These are phyloP conservation scores for Papilio demoleus DNA, from an alignment of 2,888 invertebrate species.

Conservation along the genomic window DNA sequence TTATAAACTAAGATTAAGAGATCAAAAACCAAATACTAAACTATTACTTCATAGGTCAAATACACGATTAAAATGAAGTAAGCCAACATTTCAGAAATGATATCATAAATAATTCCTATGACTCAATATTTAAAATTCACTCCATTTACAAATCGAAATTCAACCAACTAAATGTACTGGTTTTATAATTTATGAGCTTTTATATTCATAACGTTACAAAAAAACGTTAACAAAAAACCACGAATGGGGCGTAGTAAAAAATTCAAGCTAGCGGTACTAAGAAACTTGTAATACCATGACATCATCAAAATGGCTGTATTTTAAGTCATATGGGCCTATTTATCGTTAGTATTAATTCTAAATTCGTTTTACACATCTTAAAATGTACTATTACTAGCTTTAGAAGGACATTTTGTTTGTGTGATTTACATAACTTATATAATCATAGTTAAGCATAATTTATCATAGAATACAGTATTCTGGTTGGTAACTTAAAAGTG, in stretches of 20 bases:
- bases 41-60: too few species aligned
- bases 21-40: too few species aligned
- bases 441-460: too few species aligned
- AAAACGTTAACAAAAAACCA: slow-evolving; percentile 18
- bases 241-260: slow-evolving; percentile 26
- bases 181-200: slow-evolving; percentile 30
- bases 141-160: slow-evolving; percentile 35
- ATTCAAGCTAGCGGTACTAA: slow-evolving; percentile 27
- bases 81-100: neutral
- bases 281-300: slow-evolving; percentile 32
- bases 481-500: too few species aligned
- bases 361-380: too few species aligned
- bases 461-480: too few species aligned
- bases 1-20: too few species aligned
- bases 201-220: slow-evolving; percentile 23
- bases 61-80: too few species aligned
- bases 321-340: slow-evolving; percentile 20
- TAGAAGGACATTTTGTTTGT: too few species aligned
- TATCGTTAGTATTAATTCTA: too few species aligned
- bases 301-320: slow-evolving; percentile 30
- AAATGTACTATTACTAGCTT: too few species aligned
- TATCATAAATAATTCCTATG: slow-evolving; percentile 7
- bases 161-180: slow-evolving; percentile 8
- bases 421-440: too few species aligned
- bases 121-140: slow-evolving; percentile 2